These are phyloP conservation scores for Pongo pygmaeus DNA, from an alignment of 2,113 vertebrate genomes.

Conservation along the genomic window DNA sequence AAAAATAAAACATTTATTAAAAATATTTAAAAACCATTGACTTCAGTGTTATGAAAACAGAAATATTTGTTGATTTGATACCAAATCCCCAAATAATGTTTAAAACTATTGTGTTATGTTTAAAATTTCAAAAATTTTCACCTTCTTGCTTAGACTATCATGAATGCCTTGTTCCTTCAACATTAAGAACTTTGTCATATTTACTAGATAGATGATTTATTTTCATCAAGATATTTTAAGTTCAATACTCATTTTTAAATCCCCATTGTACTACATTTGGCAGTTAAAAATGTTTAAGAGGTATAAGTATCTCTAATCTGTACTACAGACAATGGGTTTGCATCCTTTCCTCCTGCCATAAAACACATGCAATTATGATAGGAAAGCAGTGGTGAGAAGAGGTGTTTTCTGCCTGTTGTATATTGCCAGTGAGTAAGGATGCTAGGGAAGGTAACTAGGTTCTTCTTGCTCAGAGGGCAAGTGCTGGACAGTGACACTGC, in stretches of 20 bases:
- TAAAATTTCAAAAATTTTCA: background rate
- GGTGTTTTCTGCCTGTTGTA: background rate
- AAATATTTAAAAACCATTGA: background rate
- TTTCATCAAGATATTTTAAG: conserved; percentile 18
- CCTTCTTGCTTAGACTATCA: background rate
- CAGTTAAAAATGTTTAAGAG: background rate
- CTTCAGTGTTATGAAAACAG: conserved; percentile 8
- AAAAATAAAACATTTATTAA: background rate
- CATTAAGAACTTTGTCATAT: background rate
- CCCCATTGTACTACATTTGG: background rate
- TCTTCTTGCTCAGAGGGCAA: background rate
- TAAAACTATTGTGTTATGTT: background rate
- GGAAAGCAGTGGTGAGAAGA: background rate
- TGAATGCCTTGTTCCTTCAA: background rate
- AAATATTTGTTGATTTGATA: background rate
- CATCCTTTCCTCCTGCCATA: background rate
- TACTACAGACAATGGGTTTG: background rate
- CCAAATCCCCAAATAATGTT: background rate
- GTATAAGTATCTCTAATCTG: background rate
- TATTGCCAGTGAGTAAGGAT: background rate
- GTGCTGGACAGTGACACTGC: background rate
- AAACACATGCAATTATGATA: background rate
- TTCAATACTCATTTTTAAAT: background rate
- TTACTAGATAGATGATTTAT: background rate
- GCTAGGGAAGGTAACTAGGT: background rate